phyloP scores from a whole-genome alignment of 2,888 invertebrate genomes.

The Cephus pygmeus region DNA sequence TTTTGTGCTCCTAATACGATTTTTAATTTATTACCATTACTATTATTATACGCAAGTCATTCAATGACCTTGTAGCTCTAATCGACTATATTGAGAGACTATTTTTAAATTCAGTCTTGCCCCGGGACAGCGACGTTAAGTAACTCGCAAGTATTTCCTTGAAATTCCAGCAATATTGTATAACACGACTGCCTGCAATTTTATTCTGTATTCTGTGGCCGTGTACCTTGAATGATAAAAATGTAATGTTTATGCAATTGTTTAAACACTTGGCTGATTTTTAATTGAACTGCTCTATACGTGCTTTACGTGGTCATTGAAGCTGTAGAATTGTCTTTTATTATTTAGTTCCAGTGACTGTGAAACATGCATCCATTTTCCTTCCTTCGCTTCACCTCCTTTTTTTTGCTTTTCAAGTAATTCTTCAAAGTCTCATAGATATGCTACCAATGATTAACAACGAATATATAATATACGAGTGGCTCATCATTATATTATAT shows the following conservation, averaged over 20 bases:
- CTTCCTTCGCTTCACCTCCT: not conserved
- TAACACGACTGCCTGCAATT: not conserved
- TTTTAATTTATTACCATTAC: not conserved
- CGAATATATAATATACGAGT: not conserved
- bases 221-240: not conserved
- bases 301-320: not conserved
- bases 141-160: not conserved
- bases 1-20: not conserved
- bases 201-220: not conserved
- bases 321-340: not conserved
- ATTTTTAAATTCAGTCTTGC: not conserved
- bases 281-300: not conserved
- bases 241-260: not conserved
- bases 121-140: not conserved
- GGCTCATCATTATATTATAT: not conserved
- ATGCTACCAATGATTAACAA: not conserved
- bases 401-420: conserved; percentile 1
- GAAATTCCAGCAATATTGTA: not conserved
- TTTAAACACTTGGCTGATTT: not conserved
- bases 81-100: not conserved
- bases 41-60: not conserved
- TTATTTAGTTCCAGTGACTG: not conserved
- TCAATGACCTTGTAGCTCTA: not conserved
- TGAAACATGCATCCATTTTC: conserved; percentile 19
- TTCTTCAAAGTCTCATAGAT: conserved; percentile 1